Conservation (phyloP, 2,797 vertebrate genomes). For the Phaenicophaeus curvirostris region DNA sequence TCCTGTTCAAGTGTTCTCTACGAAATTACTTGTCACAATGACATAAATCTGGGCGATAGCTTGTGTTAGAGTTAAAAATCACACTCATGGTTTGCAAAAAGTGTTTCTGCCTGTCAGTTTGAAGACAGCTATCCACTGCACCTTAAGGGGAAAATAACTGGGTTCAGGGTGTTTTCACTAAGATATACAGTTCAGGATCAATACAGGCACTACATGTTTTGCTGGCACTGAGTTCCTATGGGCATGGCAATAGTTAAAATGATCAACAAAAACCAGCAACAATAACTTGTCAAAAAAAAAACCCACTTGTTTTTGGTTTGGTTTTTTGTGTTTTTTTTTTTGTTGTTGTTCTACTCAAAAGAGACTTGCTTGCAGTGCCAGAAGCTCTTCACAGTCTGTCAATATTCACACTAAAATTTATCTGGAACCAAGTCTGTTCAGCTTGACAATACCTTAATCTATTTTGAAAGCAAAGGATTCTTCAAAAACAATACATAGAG, state of each 20-base stretch:
- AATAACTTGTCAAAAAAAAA: neutral
- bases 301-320: too few relatives aligned
- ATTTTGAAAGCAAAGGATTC: neutral
- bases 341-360: neutral
- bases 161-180: neutral
- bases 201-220: neutral
- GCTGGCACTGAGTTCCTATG: neutral
- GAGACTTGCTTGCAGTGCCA: neutral
- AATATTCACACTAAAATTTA: neutral
- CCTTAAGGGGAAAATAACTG: neutral
- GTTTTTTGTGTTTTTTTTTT: too few relatives aligned
- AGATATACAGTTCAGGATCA: neutral
- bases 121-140: neutral
- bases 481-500: neutral
- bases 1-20: neutral
- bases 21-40: neutral
- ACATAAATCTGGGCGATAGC: neutral
- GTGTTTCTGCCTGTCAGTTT: neutral
- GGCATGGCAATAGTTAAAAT: neutral
- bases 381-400: neutral
- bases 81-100: neutral
- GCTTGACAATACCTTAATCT: neutral
- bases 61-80: neutral
- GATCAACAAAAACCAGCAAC: neutral
- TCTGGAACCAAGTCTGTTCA: neutral